These are phyloP conservation scores for Melipona bicolor DNA, from an alignment of 2,888 invertebrate species.

Conservation along the genomic window DNA sequence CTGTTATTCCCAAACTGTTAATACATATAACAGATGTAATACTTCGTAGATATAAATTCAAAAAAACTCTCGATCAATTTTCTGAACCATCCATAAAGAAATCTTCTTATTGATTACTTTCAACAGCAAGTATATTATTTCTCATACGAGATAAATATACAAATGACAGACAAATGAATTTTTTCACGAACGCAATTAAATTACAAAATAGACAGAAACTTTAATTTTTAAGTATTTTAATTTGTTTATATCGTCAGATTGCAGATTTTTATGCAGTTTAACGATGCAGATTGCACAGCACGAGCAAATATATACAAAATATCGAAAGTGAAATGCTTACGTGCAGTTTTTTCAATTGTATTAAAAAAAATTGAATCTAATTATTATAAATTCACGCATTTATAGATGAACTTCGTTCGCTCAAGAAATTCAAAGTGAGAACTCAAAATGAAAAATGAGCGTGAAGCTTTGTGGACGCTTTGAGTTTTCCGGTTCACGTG, in stretches of 20 bases:
- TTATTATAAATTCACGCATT: too few species aligned
- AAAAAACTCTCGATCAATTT: not conserved
- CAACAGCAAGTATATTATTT: not conserved
- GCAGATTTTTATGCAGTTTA: too few species aligned
- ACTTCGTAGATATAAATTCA: not conserved
- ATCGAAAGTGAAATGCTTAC: too few species aligned
- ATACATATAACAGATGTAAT: too few species aligned
- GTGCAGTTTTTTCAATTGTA: too few species aligned
- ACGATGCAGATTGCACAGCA: too few species aligned
- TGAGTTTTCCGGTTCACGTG: constrained; percentile 22
- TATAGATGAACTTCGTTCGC: not conserved
- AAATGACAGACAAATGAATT: too few species aligned
- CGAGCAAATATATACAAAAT: too few species aligned
- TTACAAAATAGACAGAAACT: not conserved
- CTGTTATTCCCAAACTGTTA: not conserved
- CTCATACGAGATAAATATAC: not conserved
- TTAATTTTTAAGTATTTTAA: not conserved
- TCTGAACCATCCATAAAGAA: not conserved
- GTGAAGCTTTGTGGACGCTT: not conserved
- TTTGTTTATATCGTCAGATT: too few species aligned
- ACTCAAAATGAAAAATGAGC: not conserved
- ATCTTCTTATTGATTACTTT: not conserved
- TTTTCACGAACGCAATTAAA: not conserved
- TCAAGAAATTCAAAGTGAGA: not conserved
- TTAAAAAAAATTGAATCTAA: too few species aligned